Base-by-base conservation (phyloP, 23 tunicate genomes). In the Ascidia mentula region DNA sequence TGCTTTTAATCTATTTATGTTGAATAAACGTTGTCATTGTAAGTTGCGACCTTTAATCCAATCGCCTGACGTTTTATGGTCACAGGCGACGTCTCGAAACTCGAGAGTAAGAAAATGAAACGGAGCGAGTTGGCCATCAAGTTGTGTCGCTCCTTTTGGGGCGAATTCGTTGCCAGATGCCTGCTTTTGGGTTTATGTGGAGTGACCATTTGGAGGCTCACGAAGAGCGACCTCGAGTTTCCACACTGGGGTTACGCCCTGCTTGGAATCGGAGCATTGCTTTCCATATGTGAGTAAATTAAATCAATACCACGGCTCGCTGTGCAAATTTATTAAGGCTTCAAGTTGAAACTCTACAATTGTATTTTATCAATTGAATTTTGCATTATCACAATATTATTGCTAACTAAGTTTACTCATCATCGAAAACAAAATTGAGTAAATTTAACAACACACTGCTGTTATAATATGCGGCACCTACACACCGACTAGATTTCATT, bases 211-310 rank as follows among this genome's bases (percentile, higher is more conserved):
- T 74, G 78, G 78, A 74, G 78, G 38, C 46, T 74, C 0, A 37
- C 45, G 0, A 26, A 36, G 40, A 74, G 78, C n/a, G 78, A 74
- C 46, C 78, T 46, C 2, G 33, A 37, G 1, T 74, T 74, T 38
- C 78, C 78, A 5, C 78, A 74, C n/a, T 74, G 78, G 78, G 78
- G 78, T 3, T 74, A 3, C 39, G 78, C 78, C 17, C 33, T 74
- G 7, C 46, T 74, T 6, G 40, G 45, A 35, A 74, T 74, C 38
- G 78, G 78, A 30, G 40, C 40, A 36, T 38, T 74, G 78, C 46
- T 74, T 26, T 74, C 78, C 15, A 6, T 74, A 7, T 38, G 78
- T 74, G 22, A 74, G 78, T 37, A 74, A n/a, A n/a, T n/a, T n/a
- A n/a, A n/a, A n/a, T n/a, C n/a, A n/a, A n/a, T n/a, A n/a, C n/a